Evolutionary conservation across 2,113 vertebrate genomes (phyloP).

Genomic region (Anhinga anhinga): DNA sequence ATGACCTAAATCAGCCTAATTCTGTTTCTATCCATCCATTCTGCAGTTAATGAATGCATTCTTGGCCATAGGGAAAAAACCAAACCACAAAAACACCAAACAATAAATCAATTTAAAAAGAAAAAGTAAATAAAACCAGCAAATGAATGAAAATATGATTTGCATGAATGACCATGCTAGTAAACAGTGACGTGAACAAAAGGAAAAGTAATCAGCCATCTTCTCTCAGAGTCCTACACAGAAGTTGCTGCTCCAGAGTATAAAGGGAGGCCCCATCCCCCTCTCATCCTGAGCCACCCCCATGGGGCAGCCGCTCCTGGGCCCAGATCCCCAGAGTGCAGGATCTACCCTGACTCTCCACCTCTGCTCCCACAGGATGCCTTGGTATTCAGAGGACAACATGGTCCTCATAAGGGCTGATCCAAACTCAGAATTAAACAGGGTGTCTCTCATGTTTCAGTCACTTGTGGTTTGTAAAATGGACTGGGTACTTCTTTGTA

Average conservation of each 20-base stretch:
- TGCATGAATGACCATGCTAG: not conserved
- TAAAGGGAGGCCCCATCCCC: not conserved
- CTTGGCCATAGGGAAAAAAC: not conserved
- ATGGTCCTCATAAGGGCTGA: not conserved
- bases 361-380: not conserved
- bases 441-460: not conserved
- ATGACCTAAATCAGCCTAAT: not conserved
- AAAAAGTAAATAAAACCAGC: not conserved
- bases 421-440: not conserved
- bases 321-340: not conserved
- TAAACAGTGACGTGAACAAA: not conserved
- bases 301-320: too few relatives aligned
- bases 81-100: accelerated
- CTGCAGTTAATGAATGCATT: not conserved
- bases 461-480: not conserved
- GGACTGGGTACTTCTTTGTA: not conserved
- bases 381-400: not conserved
- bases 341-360: not conserved
- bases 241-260: not conserved
- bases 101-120: not conserved
- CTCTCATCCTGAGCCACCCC: not conserved
- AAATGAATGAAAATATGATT: not conserved
- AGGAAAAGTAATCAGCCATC: not conserved
- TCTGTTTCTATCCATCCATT: not conserved
- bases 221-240: not conserved